Conservation (phyloP, 2,888 invertebrate species). For the Cylindroiulus punctatus region DNA sequence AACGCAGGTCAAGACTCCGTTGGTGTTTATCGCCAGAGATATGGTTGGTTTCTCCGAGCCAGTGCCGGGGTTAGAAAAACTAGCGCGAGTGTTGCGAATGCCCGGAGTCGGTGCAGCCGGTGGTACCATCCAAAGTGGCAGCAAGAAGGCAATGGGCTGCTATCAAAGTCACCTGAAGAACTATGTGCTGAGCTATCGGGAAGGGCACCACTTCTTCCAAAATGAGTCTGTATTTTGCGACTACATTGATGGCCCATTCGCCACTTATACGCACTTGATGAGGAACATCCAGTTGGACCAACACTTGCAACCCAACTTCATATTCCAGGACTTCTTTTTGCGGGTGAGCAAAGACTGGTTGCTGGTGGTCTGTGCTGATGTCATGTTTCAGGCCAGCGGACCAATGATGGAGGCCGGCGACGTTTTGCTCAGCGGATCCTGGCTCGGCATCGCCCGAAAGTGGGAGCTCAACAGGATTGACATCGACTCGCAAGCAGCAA, state of each 20-base stretch:
- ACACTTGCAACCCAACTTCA: conserved; percentile 58
- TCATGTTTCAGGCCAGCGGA: conserved; percentile 62
- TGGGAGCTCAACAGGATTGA: conserved; percentile 55
- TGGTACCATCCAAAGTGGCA: conserved; percentile 61
- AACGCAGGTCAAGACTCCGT: conserved; percentile 49
- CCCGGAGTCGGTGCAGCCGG: conserved; percentile 60
- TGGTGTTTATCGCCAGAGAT: conserved; percentile 51
- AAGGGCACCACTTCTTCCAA: conserved; percentile 63
- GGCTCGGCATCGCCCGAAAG: conserved; percentile 56
- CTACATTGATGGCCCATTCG: conserved; percentile 62
- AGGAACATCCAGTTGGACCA: conserved; percentile 60
- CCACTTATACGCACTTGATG: conserved; percentile 60
- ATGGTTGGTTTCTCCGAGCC: not conserved
- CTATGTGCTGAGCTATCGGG: conserved; percentile 61
- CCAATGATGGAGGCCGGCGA: not conserved
- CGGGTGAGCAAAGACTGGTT: conserved; percentile 59
- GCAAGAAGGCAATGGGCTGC: conserved; percentile 63
- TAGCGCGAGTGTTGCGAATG: conserved; percentile 61
- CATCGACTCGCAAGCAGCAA: not conserved
- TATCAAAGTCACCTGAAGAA: conserved; percentile 62
- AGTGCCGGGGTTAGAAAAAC: conserved; percentile 61
- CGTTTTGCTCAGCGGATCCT: conserved; percentile 43
- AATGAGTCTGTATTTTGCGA: conserved; percentile 64
- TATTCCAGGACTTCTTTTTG: conserved; percentile 64
- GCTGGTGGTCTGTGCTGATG: conserved; percentile 63